Evolutionary conservation across 1,140 invertebrate species (phyloP).

Genomic region (Asbolus verrucosus): DNA sequence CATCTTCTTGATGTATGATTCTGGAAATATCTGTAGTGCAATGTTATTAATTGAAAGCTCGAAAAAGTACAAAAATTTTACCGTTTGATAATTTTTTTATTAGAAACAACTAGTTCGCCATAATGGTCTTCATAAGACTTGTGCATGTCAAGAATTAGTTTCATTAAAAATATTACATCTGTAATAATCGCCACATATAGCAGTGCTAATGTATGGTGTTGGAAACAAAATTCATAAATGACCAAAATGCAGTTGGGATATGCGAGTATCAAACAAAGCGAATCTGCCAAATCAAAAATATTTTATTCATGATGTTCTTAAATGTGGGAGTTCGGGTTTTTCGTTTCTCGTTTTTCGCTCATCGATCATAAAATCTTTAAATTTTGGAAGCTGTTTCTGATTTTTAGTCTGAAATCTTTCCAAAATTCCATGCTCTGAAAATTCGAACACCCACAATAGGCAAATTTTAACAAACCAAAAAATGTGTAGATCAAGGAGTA

Average conservation of each 20-base stretch:
- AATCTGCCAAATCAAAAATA: no score
- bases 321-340: no score
- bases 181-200: constrained; percentile 1
- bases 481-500: background rate
- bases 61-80: no score
- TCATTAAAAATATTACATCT: constrained; percentile 47
- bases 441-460: no score
- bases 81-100: constrained; percentile 11
- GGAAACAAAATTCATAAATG: constrained; percentile 51
- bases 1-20: no score
- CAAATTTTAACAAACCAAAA: constrained; percentile 18
- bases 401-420: no score
- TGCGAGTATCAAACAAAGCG: constrained; percentile 34
- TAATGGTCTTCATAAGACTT: constrained; percentile 39
- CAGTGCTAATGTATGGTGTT: constrained; percentile 43
- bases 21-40: constrained; percentile 33
- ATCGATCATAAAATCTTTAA: no score
- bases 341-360: no score
- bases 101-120: constrained; percentile 32
- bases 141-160: constrained; percentile 48
- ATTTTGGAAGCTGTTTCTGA: no score
- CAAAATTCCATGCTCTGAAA: no score
- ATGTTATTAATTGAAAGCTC: background rate
- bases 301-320: no score
- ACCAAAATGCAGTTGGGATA: constrained; percentile 41